A percentile compares a stretch with the other conserved stretches of the same genome.
Evolutionary conservation across 2,797 vertebrate genomes (phyloP).

Genomic region (Vultur gryphus): DNA sequence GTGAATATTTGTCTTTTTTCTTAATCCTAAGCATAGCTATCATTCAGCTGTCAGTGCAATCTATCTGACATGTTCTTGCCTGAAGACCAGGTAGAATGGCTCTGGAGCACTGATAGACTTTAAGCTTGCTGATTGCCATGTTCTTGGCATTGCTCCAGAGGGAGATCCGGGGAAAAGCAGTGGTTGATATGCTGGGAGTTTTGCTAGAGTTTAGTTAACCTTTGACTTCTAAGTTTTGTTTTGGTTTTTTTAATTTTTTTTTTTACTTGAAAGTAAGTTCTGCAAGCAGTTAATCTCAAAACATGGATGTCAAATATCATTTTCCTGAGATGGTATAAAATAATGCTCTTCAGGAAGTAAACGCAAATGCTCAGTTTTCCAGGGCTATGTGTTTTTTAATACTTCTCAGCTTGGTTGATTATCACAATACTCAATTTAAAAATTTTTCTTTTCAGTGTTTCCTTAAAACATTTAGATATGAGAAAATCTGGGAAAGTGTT

Average conservation of each 20-base stretch:
- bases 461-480: background rate
- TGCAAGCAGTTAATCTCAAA: background rate
- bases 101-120: background rate
- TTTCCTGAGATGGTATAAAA: background rate
- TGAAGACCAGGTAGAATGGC: background rate
- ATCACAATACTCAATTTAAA: background rate
- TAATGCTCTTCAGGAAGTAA: background rate
- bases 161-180: background rate
- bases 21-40: background rate
- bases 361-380: background rate
- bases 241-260: background rate
- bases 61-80: background rate
- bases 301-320: background rate
- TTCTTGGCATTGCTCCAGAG: background rate
- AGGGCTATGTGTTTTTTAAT: background rate
- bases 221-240: background rate
- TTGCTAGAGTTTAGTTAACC: background rate
- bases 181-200: background rate
- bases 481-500: background rate
- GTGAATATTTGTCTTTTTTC: background rate
- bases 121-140: background rate
- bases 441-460: background rate
- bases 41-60: background rate
- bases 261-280: background rate
- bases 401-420: background rate